Base-by-base conservation (phyloP, 1,140 invertebrate genomes). In the Calliopsis andreniformis region DNA sequence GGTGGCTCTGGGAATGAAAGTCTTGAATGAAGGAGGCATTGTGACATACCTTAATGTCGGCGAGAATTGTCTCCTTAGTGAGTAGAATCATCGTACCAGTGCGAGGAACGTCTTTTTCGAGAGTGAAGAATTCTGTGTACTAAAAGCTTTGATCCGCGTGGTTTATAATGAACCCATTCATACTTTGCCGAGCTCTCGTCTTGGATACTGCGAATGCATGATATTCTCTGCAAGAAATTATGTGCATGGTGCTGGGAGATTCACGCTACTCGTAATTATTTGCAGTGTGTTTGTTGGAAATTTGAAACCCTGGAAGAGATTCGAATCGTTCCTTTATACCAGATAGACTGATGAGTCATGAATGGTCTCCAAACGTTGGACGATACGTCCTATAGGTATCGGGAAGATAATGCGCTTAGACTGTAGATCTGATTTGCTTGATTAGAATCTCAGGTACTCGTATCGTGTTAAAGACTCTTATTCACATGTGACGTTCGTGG, bases 81-180 rank as follows among this genome's bases (percentile, higher is more conserved):
- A n/a, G n/a, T n/a, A n/a, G n/a, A n/a, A n/a, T n/a, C n/a, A n/a
- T n/a, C n/a, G n/a, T n/a, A 5, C 35, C 35, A n/a, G 23, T n/a
- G 23, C 42, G 18, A 12, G 16, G 12, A 28, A 39, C 35, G 35
- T 39, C 35, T 3, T 39, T 10, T 3, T 39, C 10, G 35, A 39
- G 35, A 5, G 35, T 42, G 62, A 61, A 47, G 30, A 35, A 49
- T 49, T 28, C 14, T 20, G 20, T 12, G 56, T n/a, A 39, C 45
- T 56, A 39, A 66, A 73, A 73, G 25, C 59, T n/a, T 16, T 14
- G 45, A 51, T 72, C 42, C 59, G 58, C 45, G 6, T 42, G 32
- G 45, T 53, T 63, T 64, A 63, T 42, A 55, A 72, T 53, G 70
- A 53, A 39, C n/a, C 47, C 61, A 55, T 72, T 72, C 70, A 55